Percentiles rank a stretch among this genome's conserved stretches.
These are phyloP conservation scores for Peromyscus polionotus DNA, from an alignment of 2,113 vertebrate species.

Conservation along the genomic window DNA sequence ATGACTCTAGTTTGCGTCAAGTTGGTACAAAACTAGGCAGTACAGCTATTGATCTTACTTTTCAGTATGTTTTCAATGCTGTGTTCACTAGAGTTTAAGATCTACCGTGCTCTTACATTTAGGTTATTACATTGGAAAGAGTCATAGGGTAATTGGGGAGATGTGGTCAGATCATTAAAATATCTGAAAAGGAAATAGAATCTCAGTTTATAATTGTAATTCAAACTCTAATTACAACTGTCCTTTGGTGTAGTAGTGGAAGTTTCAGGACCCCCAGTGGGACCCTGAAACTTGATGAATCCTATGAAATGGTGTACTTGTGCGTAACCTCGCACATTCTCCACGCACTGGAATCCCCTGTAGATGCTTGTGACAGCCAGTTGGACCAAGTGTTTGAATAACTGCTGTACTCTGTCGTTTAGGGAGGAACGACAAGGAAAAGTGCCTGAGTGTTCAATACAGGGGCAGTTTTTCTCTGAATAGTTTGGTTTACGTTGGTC, in stretches of 20 bases:
- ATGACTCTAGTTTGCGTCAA: neutral
- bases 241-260: neutral
- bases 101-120: slow-evolving; percentile 12
- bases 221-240: neutral
- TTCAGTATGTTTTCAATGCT: neutral
- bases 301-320: neutral
- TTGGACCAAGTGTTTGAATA: neutral
- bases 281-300: neutral
- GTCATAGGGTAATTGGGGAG: slow-evolving; percentile 29
- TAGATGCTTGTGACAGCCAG: neutral
- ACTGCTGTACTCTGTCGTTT: neutral
- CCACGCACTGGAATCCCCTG: neutral
- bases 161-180: neutral
- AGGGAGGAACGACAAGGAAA: neutral
- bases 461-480: neutral
- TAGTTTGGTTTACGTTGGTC: neutral
- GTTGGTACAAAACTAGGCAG: neutral
- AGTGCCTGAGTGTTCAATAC: neutral
- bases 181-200: slow-evolving; percentile 29
- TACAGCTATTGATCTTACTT: slow-evolving; percentile 29
- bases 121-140: slow-evolving; percentile 21
- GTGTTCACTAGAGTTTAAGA: neutral
- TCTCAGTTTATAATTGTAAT: neutral
- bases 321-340: neutral
- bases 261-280: neutral